Evolutionary conservation across 2,888 invertebrate species (phyloP), one percentile per base, ranked within the genome.

Genomic region (Hypena proboscidalis): DNA sequence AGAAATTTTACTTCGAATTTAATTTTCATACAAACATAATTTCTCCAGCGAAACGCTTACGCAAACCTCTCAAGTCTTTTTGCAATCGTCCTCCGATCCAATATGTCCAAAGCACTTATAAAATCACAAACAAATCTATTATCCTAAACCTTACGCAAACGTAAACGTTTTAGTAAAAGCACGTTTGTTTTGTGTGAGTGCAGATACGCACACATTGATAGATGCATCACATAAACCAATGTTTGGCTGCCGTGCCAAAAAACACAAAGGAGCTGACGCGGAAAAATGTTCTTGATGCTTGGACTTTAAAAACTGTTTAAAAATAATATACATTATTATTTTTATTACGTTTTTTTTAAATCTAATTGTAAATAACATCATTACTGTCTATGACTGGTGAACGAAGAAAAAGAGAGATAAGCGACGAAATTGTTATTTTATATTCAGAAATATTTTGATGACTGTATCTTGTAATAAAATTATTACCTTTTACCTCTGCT

Each of bases 191-290:
- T 54, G 56, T 69, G 64, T 67, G 66, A 61, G 59, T 70, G 70
- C 69, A 62, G 45, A 60, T 61, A 37, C 68, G 64, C 67, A 66
- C 69, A 45, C 43, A 31, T 41, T 39, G 29, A 48, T 45, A 69
- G 67, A 80, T 79, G 83, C 83, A 84, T 82, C 84, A 71, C 77
- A 82, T 86, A 85, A 85, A 88, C 84, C 74, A 74, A 77, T 82
- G 84, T 85, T 88, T 88, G 87, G 90, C 86, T 45, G 70, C 78
- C 41, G 80, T 88, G 90, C 90, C 90, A 90, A 90, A 89, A 88
- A 87, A 82, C 89, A 89, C 89, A 86, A 83, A 80, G 81, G 75
- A 77, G 70, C 39, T 45, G 21, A 42, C 4, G 7, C 25, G 17
- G 32, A 59, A 37, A 32, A 59, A 32, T 3, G 2, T 41, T 80